phyloP scores from a whole-genome alignment of 2,113 vertebrate genomes.

The Spheniscus mendiculus region DNA sequence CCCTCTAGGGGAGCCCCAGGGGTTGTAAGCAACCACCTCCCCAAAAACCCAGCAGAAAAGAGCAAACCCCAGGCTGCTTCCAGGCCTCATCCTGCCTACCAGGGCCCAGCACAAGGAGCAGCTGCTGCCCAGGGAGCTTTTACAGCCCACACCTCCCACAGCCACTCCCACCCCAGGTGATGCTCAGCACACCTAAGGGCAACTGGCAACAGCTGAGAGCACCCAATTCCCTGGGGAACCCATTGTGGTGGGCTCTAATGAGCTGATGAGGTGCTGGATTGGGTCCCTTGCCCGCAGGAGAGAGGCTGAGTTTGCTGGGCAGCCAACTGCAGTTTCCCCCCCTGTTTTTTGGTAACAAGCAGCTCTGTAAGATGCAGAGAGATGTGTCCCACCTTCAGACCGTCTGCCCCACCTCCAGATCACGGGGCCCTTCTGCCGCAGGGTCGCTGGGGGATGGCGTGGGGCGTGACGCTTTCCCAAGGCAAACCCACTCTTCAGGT shows the following conservation, averaged over 20 bases:
- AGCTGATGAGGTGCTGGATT: background rate
- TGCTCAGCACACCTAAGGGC: background rate
- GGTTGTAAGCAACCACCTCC: background rate
- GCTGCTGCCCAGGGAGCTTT: background rate
- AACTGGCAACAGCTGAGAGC: background rate
- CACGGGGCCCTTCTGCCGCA: background rate
- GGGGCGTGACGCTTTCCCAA: background rate
- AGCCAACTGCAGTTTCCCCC: background rate
- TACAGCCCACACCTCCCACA: background rate
- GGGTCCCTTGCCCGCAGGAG: background rate
- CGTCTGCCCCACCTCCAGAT: background rate
- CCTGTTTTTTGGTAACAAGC: background rate
- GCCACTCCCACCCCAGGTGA: background rate
- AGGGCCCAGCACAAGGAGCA: background rate
- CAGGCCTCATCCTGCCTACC: background rate
- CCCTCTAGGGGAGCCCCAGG: background rate
- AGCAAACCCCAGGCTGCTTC: background rate
- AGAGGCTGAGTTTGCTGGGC: background rate
- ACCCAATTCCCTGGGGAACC: background rate
- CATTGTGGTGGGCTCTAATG: background rate
- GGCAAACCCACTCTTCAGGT: background rate
- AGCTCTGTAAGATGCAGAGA: background rate
- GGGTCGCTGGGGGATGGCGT: accelerated
- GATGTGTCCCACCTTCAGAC: background rate
- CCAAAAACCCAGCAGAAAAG: background rate